phyloP scores from a whole-genome alignment of 2,888 invertebrate species.

The Ptycholaimellus sp. region DNA sequence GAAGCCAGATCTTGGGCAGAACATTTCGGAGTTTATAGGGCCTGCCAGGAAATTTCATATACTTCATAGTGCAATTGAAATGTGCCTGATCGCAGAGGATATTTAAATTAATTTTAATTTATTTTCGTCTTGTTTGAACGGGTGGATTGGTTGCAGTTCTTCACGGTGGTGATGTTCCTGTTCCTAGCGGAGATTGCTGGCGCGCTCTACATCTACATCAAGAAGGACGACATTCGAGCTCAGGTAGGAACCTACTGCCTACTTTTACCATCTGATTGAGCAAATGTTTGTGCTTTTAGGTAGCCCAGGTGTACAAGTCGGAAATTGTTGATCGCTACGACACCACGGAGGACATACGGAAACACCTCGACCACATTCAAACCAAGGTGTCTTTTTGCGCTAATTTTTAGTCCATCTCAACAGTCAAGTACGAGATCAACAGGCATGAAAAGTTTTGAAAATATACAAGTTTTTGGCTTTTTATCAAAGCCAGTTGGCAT shows the following conservation, averaged over 20 bases:
- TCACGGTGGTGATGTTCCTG: slow-evolving; percentile 11
- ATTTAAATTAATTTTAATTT: too few species aligned
- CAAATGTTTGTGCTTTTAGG: slow-evolving; percentile 8
- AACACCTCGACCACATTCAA: slow-evolving; percentile 11
- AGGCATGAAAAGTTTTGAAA: background rate
- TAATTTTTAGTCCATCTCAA: background rate
- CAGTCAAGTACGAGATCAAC: too few species aligned
- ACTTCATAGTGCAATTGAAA: too few species aligned
- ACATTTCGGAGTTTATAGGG: too few species aligned
- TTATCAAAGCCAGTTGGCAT: background rate
- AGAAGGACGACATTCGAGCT: slow-evolving; percentile 9
- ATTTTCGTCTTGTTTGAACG: too few species aligned
- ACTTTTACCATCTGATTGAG: background rate
- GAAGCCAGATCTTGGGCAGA: too few species aligned
- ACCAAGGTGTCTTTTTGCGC: slow-evolving; percentile 6
- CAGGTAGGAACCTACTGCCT: background rate
- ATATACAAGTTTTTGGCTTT: background rate
- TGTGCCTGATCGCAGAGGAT: too few species aligned
- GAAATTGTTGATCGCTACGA: slow-evolving; percentile 12
- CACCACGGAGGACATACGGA: slow-evolving; percentile 4
- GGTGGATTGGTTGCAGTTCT: slow-evolving; percentile 15
- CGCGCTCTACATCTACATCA: slow-evolving; percentile 11
- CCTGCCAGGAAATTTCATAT: too few species aligned
- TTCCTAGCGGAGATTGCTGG: slow-evolving; percentile 13
- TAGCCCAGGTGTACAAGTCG: slow-evolving; percentile 8